Base-by-base conservation (phyloP, 2,113 vertebrate genomes). In the Rhynchopsitta pachyrhyncha region DNA sequence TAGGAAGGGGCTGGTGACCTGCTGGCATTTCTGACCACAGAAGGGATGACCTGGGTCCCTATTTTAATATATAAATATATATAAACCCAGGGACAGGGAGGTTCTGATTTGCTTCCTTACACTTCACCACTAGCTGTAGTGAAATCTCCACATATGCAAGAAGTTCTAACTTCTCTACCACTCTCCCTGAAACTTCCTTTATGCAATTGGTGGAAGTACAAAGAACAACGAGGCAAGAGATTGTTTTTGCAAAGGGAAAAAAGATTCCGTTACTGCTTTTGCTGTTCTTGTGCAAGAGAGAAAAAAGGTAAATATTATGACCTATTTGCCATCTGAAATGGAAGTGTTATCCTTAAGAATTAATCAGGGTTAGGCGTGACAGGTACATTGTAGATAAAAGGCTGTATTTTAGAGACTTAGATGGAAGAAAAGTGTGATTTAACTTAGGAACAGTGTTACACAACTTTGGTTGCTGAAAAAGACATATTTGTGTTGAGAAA, bases 191-290 rank as follows among this genome's bases (percentile, higher is more conserved):
- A 88, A 86, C 67, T 88, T 95, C 78, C 67, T 88, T 90, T 74
- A 17, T 67, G 59, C 25, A 66, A 62, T 27, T 63, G n/a, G 44
- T 79, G 44, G 89, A 88, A 86, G 47, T 15, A 81, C 55, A 50
- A 93, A 84, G 69, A 89, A 37, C 35, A 49, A 79, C 73, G 89
- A 92, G 23, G 81, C 91, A 96, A 92, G 78, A 89, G 41, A 68
- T 39, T 33, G 70, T 46, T 94, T 91, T 92, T 0, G 0, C 29
- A 83, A 86, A 81, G 49, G n/a, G 64, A 53, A 88, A 86, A 52
- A 77, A 29, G 4, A 29, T 88, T 77, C 82, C 62, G 25, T 57
- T 82, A 60, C 57, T 57, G 39, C 25, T 95, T 74, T 89, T 75
- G 49, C 52, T 84, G 27, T 76, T 88, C 75, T 85, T 47, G 23